Evolutionary conservation across 1,140 invertebrate species (phyloP).

Genomic region (Maconellicoccus hirsutus): DNA sequence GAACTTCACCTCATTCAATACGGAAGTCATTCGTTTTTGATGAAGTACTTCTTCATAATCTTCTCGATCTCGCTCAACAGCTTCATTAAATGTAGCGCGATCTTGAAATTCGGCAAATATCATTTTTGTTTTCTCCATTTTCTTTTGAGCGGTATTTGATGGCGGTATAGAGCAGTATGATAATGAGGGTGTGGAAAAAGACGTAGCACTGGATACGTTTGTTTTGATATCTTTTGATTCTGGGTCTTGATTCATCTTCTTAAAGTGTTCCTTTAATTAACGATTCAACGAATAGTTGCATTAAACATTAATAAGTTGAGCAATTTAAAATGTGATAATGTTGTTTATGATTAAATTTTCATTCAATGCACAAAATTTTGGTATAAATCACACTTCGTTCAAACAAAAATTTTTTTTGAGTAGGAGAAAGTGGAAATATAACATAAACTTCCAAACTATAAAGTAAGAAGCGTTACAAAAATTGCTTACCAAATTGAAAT

Average conservation of each 20-base stretch:
- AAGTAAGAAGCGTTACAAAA: too few relatives aligned
- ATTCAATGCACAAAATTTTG: too few relatives aligned
- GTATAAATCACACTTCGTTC: too few relatives aligned
- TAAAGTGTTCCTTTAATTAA: background rate
- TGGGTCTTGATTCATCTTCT: background rate
- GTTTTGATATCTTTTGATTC: background rate
- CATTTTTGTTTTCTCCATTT: background rate
- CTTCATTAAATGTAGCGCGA: background rate
- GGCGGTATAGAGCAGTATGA: background rate
- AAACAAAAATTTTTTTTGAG: too few relatives aligned
- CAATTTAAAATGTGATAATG: too few relatives aligned
- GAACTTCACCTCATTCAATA: constrained; percentile 8
- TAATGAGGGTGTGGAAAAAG: background rate
- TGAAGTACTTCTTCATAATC: constrained; percentile 11
- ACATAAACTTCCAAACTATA: too few relatives aligned
- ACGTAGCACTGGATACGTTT: background rate
- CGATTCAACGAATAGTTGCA: too few relatives aligned
- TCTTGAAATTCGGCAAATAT: background rate
- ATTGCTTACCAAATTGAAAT: too few relatives aligned
- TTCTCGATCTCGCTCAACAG: constrained; percentile 13
- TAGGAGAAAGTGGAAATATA: too few relatives aligned
- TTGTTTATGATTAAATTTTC: too few relatives aligned
- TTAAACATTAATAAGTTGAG: too few relatives aligned
- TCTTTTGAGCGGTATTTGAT: background rate
- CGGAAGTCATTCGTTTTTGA: background rate